A percentile compares a stretch with the other conserved stretches of the same genome.
Evolutionary conservation across 1,140 invertebrate species (phyloP).

Genomic region (Brachionus paranguensis): DNA sequence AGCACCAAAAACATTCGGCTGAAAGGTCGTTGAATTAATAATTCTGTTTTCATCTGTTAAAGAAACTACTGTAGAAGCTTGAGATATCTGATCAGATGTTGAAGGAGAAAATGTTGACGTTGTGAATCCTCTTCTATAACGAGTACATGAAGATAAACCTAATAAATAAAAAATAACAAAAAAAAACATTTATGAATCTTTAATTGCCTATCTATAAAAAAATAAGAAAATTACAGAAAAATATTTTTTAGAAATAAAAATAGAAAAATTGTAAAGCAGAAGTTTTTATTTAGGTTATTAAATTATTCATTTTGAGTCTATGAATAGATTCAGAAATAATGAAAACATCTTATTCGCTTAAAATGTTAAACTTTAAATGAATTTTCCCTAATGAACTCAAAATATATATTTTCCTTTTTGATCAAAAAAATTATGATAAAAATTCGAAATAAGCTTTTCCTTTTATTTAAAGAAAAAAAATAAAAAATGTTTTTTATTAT

Average conservation of each 20-base stretch:
- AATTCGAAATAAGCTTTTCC: no score
- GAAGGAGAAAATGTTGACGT: background rate
- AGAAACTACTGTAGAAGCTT: background rate
- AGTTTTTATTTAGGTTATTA: background rate
- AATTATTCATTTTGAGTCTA: no score
- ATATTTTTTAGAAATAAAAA: constrained; percentile 10
- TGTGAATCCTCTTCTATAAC: background rate
- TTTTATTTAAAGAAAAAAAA: no score
- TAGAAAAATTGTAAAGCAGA: background rate
- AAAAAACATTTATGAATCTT: background rate
- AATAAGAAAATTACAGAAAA: background rate
- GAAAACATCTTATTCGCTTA: no score
- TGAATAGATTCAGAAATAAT: no score
- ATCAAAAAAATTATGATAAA: no score
- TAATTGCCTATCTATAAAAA: background rate
- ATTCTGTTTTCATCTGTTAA: background rate
- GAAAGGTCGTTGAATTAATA: background rate
- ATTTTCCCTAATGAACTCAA: no score
- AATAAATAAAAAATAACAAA: background rate
- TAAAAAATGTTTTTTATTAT: no score
- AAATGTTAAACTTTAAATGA: no score
- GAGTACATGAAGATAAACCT: background rate
- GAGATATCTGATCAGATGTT: background rate
- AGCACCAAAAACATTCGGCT: background rate
- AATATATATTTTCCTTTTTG: no score